phyloP scores from a whole-genome alignment of 2,888 invertebrate species.

The Sesia apiformis region DNA sequence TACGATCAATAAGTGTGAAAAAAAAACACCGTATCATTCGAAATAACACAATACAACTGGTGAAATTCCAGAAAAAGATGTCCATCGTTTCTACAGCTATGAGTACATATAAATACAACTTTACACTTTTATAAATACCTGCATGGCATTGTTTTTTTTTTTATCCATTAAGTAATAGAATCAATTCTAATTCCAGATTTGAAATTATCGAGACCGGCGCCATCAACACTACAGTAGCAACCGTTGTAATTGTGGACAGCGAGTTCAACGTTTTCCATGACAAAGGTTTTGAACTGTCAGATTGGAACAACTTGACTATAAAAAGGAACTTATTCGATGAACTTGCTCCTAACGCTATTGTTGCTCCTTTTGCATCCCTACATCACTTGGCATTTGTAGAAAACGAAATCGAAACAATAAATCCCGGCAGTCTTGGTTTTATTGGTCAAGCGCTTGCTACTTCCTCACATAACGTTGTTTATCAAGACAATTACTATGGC shows the following conservation, averaged over 20 bases:
- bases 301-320: conserved; percentile 78
- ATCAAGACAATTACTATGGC: conserved; percentile 77
- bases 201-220: conserved; percentile 76
- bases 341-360: conserved; percentile 71
- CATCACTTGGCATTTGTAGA: conserved; percentile 72
- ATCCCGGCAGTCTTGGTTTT: conserved; percentile 73
- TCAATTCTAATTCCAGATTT: conserved; percentile 65
- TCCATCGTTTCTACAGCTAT: too few relatives aligned
- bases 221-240: conserved; percentile 77
- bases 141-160: background rate
- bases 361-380: conserved; percentile 57
- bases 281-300: conserved; percentile 77
- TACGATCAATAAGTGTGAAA: too few relatives aligned
- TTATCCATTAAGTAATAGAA: background rate
- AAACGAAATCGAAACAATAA: conserved; percentile 55
- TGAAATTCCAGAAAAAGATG: too few relatives aligned
- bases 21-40: too few relatives aligned
- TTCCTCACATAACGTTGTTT: conserved; percentile 52
- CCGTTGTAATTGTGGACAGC: conserved; percentile 75
- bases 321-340: conserved; percentile 78
- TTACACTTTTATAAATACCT: too few relatives aligned
- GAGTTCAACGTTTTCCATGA: conserved; percentile 74
- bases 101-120: too few relatives aligned
- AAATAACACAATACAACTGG: too few relatives aligned
- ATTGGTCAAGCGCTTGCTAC: conserved; percentile 67